Conservation (phyloP, 2,888 invertebrate species). For the Trichogramma dendrolimi region DNA sequence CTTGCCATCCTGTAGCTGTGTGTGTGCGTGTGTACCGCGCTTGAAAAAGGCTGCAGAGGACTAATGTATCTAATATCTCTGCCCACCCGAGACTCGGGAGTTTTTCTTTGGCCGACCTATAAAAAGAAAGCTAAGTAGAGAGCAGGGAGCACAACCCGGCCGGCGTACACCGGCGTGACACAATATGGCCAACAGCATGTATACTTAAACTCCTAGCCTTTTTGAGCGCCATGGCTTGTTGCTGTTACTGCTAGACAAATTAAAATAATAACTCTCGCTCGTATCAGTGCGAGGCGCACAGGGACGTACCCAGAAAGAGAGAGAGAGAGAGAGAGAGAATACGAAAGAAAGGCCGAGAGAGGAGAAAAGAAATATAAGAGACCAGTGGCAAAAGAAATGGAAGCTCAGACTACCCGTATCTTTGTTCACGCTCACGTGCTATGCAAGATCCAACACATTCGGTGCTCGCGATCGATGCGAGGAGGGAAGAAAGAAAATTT, state of each 20-base stretch:
- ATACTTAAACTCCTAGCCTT: neutral
- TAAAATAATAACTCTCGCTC: conserved; percentile 33
- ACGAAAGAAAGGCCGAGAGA: neutral
- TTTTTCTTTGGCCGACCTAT: conserved; percentile 12
- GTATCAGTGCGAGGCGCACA: conserved; percentile 24
- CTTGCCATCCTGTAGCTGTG: too few species aligned
- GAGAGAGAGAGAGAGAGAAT: neutral
- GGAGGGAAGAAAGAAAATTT: too few species aligned
- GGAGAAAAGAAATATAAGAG: conserved; percentile 1
- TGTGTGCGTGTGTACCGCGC: neutral
- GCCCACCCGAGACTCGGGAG: conserved; percentile 7
- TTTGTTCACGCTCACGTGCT: too few species aligned
- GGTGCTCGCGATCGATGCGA: too few species aligned
- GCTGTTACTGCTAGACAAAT: conserved; percentile 29
- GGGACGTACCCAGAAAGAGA: neutral
- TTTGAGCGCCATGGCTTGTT: conserved; percentile 16
- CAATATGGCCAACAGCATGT: conserved; percentile 12
- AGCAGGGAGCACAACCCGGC: too few species aligned
- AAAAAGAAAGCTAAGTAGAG: conserved; percentile 24
- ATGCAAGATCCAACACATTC: too few species aligned
- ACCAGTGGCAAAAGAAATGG: too few species aligned
- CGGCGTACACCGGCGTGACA: neutral
- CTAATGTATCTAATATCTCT: conserved; percentile 28
- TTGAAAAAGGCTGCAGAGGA: conserved; percentile 18
- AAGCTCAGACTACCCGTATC: too few species aligned